Evolutionary conservation across 2,797 vertebrate species (phyloP).

Genomic region (Lycodopsis pacificus): DNA sequence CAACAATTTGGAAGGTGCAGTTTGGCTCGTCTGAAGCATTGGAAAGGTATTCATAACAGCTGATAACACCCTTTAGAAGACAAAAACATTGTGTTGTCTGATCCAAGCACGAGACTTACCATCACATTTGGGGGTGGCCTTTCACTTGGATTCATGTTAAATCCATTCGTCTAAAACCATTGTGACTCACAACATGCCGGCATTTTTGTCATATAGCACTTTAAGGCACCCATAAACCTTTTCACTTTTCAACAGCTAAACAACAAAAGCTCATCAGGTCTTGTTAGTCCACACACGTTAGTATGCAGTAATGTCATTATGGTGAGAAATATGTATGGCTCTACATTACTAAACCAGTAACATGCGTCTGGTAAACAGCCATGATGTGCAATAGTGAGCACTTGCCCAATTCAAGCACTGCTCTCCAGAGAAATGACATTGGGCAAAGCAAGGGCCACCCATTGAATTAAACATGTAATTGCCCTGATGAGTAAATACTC

Average conservation of each 20-base stretch:
- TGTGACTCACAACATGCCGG: neutral
- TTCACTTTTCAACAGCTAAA: neutral
- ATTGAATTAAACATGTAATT: conserved; percentile 76
- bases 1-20: neutral
- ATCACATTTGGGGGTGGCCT: neutral
- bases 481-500: conserved; percentile 64
- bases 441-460: conserved; percentile 30
- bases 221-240: neutral
- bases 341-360: conserved; percentile 3
- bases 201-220: neutral
- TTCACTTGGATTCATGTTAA: neutral
- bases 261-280: too few relatives aligned
- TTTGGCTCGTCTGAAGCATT: neutral
- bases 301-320: neutral
- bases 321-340: neutral
- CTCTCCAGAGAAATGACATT: conserved; percentile 49
- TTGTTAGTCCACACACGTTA: too few relatives aligned
- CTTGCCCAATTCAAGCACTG: conserved; percentile 18
- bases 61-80: neutral
- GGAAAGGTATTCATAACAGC: neutral
- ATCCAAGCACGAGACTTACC: neutral
- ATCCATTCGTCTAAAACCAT: neutral
- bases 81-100: neutral
- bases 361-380: neutral
- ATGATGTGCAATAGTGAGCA: conserved; percentile 22